Percentiles rank a stretch among this genome's conserved stretches.
Conservation (phyloP, 2,797 vertebrate genomes). For the Staurois parvus region DNA sequence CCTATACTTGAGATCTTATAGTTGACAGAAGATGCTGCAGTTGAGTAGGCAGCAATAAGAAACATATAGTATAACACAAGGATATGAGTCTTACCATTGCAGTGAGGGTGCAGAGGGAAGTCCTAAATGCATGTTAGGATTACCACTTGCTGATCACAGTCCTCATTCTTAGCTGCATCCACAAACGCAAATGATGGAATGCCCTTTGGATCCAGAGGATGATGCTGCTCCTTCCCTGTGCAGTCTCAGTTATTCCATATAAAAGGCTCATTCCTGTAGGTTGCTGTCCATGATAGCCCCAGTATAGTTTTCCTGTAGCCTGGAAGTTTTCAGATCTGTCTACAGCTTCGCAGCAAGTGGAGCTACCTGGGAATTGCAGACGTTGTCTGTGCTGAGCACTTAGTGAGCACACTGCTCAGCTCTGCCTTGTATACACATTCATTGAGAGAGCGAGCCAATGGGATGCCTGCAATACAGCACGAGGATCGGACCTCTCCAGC, state of each 20-base stretch:
- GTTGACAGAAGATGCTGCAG: no score
- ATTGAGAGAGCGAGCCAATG: conserved; percentile 52
- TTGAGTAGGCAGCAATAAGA: neutral
- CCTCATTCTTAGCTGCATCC: conserved; percentile 49
- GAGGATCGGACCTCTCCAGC: neutral
- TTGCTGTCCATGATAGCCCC: neutral
- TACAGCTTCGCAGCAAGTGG: neutral
- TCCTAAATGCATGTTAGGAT: conserved; percentile 52
- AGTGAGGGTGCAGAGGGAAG: conserved; percentile 46
- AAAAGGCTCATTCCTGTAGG: neutral
- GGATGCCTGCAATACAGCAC: neutral
- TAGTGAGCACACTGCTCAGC: conserved; percentile 42
- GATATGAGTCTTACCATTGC: conserved; percentile 52
- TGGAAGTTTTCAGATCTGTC: conserved; percentile 34
- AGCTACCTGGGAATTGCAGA: conserved; percentile 37
- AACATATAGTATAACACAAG: no score
- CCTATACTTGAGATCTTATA: neutral
- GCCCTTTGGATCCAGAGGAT: conserved; percentile 9
- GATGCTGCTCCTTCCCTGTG: conserved; percentile 9
- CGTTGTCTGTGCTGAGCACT: conserved; percentile 13
- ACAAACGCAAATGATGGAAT: neutral
- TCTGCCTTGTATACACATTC: conserved; percentile 61
- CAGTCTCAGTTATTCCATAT: neutral
- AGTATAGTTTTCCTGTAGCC: neutral
- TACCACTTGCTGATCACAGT: conserved; percentile 47